A percentile compares a stretch with the other conserved stretches of the same genome.
Conservation (phyloP, 2,113 vertebrate genomes). For the Solea solea region DNA sequence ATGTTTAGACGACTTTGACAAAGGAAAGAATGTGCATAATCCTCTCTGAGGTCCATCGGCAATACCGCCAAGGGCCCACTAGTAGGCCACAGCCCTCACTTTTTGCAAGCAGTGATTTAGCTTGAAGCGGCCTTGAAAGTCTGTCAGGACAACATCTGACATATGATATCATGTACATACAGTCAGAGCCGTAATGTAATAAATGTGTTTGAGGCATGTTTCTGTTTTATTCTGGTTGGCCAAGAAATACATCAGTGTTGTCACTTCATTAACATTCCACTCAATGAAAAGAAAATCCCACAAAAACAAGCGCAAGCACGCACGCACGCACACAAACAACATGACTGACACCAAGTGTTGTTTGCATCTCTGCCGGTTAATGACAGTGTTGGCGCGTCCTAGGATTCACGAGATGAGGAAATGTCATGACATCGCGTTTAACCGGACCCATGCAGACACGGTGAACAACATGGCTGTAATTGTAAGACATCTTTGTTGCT, state of each 20-base stretch:
- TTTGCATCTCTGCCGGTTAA: conserved; percentile 6
- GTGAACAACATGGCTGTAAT: conserved; percentile 6
- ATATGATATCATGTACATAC: not conserved
- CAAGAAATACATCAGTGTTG: not conserved
- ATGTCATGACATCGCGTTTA: conserved; percentile 17
- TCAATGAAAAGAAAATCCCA: not conserved
- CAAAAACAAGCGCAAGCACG: not conserved
- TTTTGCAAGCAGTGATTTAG: too few species aligned
- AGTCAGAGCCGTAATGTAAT: not conserved
- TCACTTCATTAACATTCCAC: not conserved
- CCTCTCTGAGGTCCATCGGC: too few species aligned
- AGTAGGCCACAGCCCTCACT: too few species aligned
- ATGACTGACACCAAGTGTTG: not conserved
- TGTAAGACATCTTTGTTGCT: conserved; percentile 10
- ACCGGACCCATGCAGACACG: conserved; percentile 15
- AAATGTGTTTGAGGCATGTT: not conserved
- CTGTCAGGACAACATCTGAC: not conserved
- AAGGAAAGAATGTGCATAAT: too few species aligned
- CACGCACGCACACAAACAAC: conserved; percentile 2
- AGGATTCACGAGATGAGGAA: not conserved
- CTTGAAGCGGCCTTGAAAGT: not conserved
- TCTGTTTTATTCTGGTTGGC: not conserved
- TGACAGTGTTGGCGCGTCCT: conserved; percentile 7
- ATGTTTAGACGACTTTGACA: too few species aligned
- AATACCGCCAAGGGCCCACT: too few species aligned